Conservation (phyloP, 2,113 vertebrate species). For the Cinclus mexicanus region DNA sequence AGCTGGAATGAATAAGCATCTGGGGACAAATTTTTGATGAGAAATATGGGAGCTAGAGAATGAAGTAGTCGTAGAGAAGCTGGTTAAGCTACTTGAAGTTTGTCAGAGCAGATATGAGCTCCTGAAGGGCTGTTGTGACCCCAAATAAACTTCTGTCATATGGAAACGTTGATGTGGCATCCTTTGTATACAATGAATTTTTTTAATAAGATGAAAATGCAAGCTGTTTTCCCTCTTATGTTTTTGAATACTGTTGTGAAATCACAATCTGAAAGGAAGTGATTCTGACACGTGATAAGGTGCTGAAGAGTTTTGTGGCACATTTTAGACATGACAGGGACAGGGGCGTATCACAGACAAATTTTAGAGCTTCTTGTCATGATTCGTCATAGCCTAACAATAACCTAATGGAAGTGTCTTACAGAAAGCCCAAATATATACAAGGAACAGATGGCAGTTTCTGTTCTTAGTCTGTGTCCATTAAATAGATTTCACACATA, state of each 20-base stretch:
- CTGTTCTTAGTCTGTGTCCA: not conserved
- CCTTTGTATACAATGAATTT: fast-evolving
- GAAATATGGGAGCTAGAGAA: not conserved
- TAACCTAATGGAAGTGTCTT: not conserved
- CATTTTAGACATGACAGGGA: not conserved
- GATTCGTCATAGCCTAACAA: not conserved
- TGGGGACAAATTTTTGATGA: not conserved
- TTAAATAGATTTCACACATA: not conserved
- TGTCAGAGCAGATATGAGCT: not conserved
- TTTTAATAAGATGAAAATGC: not conserved
- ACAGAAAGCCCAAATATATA: not conserved
- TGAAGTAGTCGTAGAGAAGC: not conserved
- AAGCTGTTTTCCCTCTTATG: not conserved
- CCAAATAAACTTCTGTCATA: not conserved
- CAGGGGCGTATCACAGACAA: not conserved
- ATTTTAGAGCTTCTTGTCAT: not conserved
- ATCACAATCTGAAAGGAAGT: not conserved
- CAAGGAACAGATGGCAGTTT: not conserved
- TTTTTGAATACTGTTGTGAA: not conserved
- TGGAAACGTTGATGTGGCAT: not conserved
- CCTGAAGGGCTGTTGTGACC: not conserved
- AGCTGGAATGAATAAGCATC: not conserved
- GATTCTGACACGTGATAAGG: not conserved
- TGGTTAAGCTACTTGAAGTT: not conserved
- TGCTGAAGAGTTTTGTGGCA: not conserved